Evolutionary conservation across 2,113 vertebrate genomes (phyloP).

Genomic region (Strix uralensis): DNA sequence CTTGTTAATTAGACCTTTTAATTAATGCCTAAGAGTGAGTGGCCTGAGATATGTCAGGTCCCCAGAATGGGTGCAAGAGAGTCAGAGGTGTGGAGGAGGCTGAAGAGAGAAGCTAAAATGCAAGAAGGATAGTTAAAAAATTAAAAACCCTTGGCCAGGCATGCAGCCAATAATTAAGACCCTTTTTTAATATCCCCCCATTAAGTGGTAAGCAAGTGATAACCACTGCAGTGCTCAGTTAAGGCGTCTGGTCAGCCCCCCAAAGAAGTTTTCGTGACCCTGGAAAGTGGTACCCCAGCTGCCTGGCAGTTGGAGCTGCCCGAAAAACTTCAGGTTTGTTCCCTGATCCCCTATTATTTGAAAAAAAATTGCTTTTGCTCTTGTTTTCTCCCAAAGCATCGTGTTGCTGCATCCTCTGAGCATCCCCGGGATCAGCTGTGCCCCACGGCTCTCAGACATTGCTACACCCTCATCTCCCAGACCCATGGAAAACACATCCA

Average conservation of each 20-base stretch:
- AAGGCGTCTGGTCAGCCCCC: fast-evolving
- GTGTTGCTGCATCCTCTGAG: neutral
- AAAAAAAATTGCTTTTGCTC: neutral
- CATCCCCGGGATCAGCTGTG: neutral
- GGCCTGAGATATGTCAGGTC: neutral
- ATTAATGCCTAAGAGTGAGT: neutral
- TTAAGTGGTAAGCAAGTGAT: neutral
- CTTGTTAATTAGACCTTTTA: constrained; percentile 14
- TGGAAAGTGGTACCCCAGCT: neutral
- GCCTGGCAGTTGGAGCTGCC: neutral
- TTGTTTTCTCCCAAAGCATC: fast-evolving
- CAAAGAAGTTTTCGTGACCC: neutral
- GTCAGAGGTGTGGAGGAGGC: neutral
- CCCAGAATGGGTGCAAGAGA: neutral
- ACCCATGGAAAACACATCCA: fast-evolving
- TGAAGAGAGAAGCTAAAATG: neutral
- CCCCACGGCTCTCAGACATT: fast-evolving
- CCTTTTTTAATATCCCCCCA: neutral
- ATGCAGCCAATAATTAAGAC: neutral
- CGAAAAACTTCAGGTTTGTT: neutral
- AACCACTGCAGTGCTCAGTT: neutral
- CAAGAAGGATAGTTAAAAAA: neutral
- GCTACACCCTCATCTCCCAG: neutral
- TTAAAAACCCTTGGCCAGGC: neutral
- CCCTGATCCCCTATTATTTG: neutral